phyloP scores from a whole-genome alignment of 1,140 invertebrate genomes.

The Lasaia peninsularis region DNA sequence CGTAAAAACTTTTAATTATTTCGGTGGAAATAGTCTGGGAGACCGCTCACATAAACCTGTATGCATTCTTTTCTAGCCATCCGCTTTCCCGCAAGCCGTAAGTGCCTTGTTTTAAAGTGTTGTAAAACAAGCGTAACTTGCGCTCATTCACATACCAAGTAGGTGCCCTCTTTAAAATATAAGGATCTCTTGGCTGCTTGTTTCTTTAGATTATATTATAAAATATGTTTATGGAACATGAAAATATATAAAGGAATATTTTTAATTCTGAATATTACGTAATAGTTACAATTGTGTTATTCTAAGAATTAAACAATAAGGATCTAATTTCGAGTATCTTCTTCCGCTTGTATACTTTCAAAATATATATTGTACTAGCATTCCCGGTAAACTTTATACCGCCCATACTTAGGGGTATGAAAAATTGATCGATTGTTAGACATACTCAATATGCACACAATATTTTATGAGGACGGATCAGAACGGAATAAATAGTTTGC shows the following conservation, averaged over 20 bases:
- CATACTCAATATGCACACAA: no score
- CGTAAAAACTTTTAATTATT: conserved; percentile 75
- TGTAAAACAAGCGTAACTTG: conserved; percentile 66
- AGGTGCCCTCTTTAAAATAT: conserved; percentile 41
- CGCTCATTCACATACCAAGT: conserved; percentile 29
- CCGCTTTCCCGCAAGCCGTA: conserved; percentile 45
- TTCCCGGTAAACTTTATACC: no score
- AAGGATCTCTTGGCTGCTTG: conserved; percentile 29
- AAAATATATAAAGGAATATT: neutral
- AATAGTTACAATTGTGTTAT: no score
- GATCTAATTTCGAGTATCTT: no score
- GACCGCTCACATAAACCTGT: conserved; percentile 62
- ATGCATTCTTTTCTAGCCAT: conserved; percentile 59
- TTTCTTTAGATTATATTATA: conserved; percentile 29
- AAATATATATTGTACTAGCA: no score
- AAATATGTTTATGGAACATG: conserved; percentile 11
- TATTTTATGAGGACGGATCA: no score
- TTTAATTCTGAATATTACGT: no score
- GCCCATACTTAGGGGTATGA: no score
- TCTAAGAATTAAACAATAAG: no score
- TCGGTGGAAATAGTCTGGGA: conserved; percentile 53
- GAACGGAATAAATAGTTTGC: no score
- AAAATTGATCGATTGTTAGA: no score
- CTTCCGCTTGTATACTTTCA: no score
- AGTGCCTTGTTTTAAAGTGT: conserved; percentile 70